A percentile compares a stretch with the other conserved stretches of the same genome.
Conservation (phyloP, 2,113 vertebrate genomes). For the Oxyura jamaicensis region DNA sequence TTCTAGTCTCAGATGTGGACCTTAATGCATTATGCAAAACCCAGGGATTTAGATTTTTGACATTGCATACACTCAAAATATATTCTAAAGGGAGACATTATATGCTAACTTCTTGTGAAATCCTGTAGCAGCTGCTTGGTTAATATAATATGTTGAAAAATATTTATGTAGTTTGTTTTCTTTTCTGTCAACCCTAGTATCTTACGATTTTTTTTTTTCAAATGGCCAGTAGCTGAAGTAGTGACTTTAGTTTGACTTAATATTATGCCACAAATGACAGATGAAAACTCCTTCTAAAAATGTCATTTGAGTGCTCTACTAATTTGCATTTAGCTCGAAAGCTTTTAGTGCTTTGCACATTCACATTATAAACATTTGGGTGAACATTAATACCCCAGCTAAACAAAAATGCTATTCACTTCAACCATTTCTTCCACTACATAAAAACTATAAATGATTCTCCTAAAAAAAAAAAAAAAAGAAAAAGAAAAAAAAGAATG, state of each 20-base stretch:
- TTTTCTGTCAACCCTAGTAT: constrained; percentile 85
- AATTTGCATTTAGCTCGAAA: constrained; percentile 88
- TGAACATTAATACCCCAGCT: constrained; percentile 97
- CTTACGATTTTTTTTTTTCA: constrained; percentile 81
- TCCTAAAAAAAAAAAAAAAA: constrained; percentile 79
- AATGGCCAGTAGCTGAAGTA: constrained; percentile 87
- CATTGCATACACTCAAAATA: constrained; percentile 81
- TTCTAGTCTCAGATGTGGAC: constrained; percentile 82
- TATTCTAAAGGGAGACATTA: constrained; percentile 87
- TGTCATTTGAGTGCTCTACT: constrained; percentile 85
- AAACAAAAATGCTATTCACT: constrained; percentile 97
- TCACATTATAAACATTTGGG: constrained; percentile 99
- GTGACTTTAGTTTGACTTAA: constrained; percentile 88
- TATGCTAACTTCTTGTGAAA: constrained; percentile 86
- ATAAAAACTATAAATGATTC: constrained; percentile 95
- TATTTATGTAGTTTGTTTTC: constrained; percentile 89
- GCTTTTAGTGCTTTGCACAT: constrained; percentile 91
- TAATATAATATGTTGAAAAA: constrained; percentile 90
- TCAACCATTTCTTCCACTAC: constrained; percentile 94
- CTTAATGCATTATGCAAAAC: constrained; percentile 89
- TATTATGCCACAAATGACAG: constrained; percentile 87
- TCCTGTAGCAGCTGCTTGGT: constrained; percentile 85
- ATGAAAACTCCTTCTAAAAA: constrained; percentile 88
- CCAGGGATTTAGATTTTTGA: constrained; percentile 86
- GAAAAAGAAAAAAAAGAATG: constrained; percentile 76